Evolutionary conservation across 1,140 invertebrate genomes (phyloP).

Genomic region (Drosophila malerkotliana): DNA sequence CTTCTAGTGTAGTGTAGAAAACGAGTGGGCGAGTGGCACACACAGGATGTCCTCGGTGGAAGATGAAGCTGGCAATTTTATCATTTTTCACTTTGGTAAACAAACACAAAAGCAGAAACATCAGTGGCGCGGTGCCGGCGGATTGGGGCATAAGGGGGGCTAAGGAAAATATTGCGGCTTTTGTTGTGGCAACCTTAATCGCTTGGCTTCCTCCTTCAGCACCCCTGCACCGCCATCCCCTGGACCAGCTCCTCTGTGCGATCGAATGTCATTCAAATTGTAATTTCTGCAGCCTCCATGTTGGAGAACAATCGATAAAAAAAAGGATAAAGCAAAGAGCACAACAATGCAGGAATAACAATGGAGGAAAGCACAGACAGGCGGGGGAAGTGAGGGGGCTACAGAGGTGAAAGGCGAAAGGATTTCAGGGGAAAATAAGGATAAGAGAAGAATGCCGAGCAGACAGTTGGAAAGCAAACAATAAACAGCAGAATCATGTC

Average conservation of each 20-base stretch:
- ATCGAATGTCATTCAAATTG: conserved; percentile 73
- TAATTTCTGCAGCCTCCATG: conserved; percentile 51
- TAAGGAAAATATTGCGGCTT: conserved; percentile 54
- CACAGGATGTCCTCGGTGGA: conserved; percentile 51
- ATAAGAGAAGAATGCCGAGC: conserved; percentile 17
- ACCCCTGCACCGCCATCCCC: not conserved
- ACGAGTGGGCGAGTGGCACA: conserved; percentile 1
- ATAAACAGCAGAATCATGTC: conserved; percentile 46
- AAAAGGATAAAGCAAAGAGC: conserved; percentile 57
- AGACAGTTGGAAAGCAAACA: conserved; percentile 48
- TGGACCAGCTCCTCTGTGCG: conserved; percentile 13
- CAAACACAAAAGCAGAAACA: conserved; percentile 62
- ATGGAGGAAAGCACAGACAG: conserved; percentile 36
- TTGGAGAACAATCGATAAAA: conserved; percentile 54
- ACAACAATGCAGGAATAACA: conserved; percentile 57
- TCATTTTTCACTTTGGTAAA: conserved; percentile 78
- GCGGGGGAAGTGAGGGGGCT: not conserved
- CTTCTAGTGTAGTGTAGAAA: not conserved
- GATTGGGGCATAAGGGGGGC: not conserved
- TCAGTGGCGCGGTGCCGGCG: not conserved
- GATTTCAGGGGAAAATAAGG: conserved; percentile 7
- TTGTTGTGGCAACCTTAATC: conserved; percentile 71
- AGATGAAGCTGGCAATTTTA: conserved; percentile 65
- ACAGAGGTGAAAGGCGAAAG: conserved; percentile 4
- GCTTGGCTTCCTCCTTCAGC: not conserved